These are phyloP conservation scores for Listrodromus nycthemerus DNA, from an alignment of 2,888 invertebrate genomes.

Conservation along the genomic window DNA sequence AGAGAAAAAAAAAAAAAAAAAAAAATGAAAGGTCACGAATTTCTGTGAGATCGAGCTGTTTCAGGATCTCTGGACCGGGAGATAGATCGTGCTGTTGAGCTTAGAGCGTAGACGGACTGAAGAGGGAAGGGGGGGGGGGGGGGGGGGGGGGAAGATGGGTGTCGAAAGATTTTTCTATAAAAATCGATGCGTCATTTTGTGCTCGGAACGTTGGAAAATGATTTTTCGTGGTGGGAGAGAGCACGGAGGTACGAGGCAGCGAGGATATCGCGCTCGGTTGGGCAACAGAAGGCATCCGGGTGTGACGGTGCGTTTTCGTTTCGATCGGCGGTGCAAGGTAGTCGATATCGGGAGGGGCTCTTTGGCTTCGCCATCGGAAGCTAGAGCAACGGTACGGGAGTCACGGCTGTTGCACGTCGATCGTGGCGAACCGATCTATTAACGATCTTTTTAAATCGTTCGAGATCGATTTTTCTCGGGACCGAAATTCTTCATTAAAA, in stretches of 20 bases:
- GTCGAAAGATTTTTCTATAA: conserved; percentile 68
- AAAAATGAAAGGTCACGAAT: conserved; percentile 25
- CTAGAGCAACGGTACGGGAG: conserved; percentile 36
- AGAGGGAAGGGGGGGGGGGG: not conserved
- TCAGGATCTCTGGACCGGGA: conserved; percentile 33
- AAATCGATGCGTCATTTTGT: conserved; percentile 82
- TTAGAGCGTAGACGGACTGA: not conserved
- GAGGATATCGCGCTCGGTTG: conserved; percentile 69
- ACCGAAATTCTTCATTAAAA: not conserved
- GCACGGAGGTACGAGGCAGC: conserved; percentile 31
- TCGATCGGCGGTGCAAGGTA: conserved; percentile 58
- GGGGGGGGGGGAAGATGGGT: conserved; percentile 1
- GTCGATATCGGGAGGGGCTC: conserved; percentile 6
- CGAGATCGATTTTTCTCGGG: conserved; percentile 12
- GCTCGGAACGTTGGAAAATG: conserved; percentile 53
- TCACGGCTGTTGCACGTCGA: conserved; percentile 25
- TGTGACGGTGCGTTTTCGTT: conserved; percentile 80
- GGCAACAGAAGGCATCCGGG: conserved; percentile 79
- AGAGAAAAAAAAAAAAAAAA: not conserved
- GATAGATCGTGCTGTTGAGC: conserved; percentile 51
- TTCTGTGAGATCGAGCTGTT: conserved; percentile 42
- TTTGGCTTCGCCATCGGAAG: conserved; percentile 30
- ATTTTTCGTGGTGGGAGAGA: conserved; percentile 55
- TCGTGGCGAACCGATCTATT: conserved; percentile 23
- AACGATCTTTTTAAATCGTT: conserved; percentile 36